These are phyloP conservation scores for Eilema depressum DNA, from an alignment of 2,888 invertebrate species.

Conservation along the genomic window DNA sequence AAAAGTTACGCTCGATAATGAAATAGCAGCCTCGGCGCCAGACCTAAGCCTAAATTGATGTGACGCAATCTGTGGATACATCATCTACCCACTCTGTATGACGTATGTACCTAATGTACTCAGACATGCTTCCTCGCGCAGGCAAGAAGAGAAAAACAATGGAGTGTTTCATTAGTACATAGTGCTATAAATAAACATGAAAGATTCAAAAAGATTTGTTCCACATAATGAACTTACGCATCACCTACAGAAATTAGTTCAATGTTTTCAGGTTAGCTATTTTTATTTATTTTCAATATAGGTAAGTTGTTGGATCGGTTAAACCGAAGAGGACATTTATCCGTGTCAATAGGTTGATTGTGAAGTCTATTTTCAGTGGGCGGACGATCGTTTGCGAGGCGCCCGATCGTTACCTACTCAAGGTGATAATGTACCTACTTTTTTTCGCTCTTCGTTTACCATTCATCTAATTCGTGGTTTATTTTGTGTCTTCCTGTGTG, in stretches of 20 bases:
- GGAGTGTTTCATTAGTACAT: not conserved
- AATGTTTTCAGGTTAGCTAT: slow-evolving; percentile 5
- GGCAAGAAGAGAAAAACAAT: not conserved
- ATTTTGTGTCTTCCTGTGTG: slow-evolving; percentile 17
- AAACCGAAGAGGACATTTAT: slow-evolving; percentile 38
- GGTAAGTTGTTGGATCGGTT: slow-evolving; percentile 23
- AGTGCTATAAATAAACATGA: not conserved
- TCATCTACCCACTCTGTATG: slow-evolving; percentile 7
- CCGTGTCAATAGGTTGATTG: slow-evolving; percentile 66
- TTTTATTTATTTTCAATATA: slow-evolving; percentile 21
- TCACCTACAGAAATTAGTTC: not conserved
- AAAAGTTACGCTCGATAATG: slow-evolving; percentile 4
- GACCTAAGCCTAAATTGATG: slow-evolving; percentile 12
- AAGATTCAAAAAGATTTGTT: not conserved
- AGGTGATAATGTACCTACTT: slow-evolving; percentile 51
- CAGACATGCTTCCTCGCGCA: no score
- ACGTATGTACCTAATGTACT: not conserved
- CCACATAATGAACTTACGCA: not conserved
- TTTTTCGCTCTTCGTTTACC: slow-evolving; percentile 32
- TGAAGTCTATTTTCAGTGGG: slow-evolving; percentile 56
- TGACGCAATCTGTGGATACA: slow-evolving; percentile 14
- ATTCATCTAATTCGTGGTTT: slow-evolving; percentile 22
- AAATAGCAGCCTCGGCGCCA: slow-evolving; percentile 10
- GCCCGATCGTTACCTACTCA: slow-evolving; percentile 48
- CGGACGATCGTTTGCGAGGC: slow-evolving; percentile 53